Base-by-base conservation (phyloP, 2,113 vertebrate species). In the Oncorhynchus nerka region DNA sequence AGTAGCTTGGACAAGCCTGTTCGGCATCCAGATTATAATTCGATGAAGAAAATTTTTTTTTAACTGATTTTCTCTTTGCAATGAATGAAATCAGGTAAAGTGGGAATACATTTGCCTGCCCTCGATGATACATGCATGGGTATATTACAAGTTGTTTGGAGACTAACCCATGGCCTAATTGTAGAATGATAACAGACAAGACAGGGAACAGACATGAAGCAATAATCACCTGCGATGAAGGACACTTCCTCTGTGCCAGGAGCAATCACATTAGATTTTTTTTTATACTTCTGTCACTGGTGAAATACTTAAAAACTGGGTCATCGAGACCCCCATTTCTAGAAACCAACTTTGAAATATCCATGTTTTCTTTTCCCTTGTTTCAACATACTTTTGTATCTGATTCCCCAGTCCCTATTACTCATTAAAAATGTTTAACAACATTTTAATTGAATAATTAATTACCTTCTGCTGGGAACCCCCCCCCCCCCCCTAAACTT, bases 371-470 rank as follows among this genome's bases (percentile, higher is more conserved):
- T 91, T 85, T 89, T 88, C 89, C 85, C 90, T 89, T 90, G 87
- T 84, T 92, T 93, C 92, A 93, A 92, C 92, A 90, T 91, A 91
- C 91, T 94, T 94, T 90, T 92, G 90, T 92, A 83, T 90, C 83
- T 78, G 81, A 90, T 88, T 93, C 93, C 93, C 94, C 74, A 32
- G 90, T 91, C 93, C 89, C 92, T 83, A 88, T 91, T 93, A 89
- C 93, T 94, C 94, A 94, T 94, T 94, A 94, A 93, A 94, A 94
- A 94, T 94, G 93, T 94, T 94, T 93, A 94, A 94, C 94, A 94
- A 94, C 94, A 94, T 94, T 94, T 94, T 94, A 94, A 94, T 94
- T 94, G 94, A 94, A 94, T 93, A 94, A 94, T 94, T 94, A 94
- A 94, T 94, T 94, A 94, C 94, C 93, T 94, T 93, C 92, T 92